These are phyloP conservation scores for Drosophila buzzatii DNA, from an alignment of 2,888 invertebrate species.

Conservation along the genomic window DNA sequence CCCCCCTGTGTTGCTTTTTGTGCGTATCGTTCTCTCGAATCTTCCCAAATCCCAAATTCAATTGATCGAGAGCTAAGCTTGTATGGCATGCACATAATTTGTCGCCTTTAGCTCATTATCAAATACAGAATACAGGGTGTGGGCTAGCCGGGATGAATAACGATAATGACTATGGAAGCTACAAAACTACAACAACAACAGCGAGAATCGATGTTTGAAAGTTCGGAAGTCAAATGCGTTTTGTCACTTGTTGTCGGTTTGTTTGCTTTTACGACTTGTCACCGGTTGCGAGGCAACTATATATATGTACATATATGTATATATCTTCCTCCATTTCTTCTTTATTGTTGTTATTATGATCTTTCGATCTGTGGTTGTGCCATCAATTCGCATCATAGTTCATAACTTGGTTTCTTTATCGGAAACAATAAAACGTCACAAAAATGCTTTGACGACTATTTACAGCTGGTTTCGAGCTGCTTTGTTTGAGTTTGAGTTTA, in stretches of 20 bases:
- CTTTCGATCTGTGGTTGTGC: slow-evolving; percentile 20
- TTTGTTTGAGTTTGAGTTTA: slow-evolving; percentile 23
- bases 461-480: slow-evolving; percentile 39
- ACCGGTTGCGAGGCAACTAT: slow-evolving; percentile 25
- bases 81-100: slow-evolving; percentile 74
- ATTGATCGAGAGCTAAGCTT: slow-evolving; percentile 59
- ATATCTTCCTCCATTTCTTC: slow-evolving; percentile 2
- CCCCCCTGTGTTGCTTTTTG: neutral
- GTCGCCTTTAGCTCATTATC: slow-evolving; percentile 49
- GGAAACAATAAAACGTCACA: slow-evolving; percentile 36
- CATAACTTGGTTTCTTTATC: slow-evolving; percentile 36
- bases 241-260: slow-evolving; percentile 56
- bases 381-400: slow-evolving; percentile 58
- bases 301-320: slow-evolving; percentile 3
- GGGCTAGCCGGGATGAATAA: slow-evolving; percentile 9
- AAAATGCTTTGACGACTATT: slow-evolving; percentile 35
- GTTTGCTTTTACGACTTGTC: slow-evolving; percentile 53
- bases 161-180: neutral
- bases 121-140: slow-evolving; percentile 15
- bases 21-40: slow-evolving; percentile 17
- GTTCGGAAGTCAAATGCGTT: slow-evolving; percentile 71
- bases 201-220: slow-evolving; percentile 47
- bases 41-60: slow-evolving; percentile 19
- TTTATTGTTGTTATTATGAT: slow-evolving; percentile 4
- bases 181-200: slow-evolving; percentile 12